phyloP scores from a whole-genome alignment of 2,113 vertebrate species.

The Chloebia gouldiae region DNA sequence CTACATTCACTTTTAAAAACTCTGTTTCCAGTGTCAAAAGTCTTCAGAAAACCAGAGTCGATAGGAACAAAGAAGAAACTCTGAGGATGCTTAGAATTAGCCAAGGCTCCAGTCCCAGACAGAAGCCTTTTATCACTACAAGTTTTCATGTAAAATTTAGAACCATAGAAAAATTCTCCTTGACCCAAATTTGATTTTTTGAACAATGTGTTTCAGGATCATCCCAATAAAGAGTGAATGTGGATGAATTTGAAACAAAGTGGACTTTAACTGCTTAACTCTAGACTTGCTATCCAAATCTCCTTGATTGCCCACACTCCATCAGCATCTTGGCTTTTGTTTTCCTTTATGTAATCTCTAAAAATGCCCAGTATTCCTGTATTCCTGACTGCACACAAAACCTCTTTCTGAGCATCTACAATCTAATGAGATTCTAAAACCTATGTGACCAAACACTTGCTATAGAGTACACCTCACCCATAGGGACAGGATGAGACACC shows the following conservation, averaged over 20 bases:
- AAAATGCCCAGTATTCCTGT: not conserved
- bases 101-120: not conserved
- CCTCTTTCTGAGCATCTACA: not conserved
- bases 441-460: not conserved
- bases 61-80: not conserved
- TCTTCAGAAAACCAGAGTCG: not conserved
- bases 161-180: not conserved
- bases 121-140: not conserved
- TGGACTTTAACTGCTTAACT: not conserved
- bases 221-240: not conserved
- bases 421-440: not conserved
- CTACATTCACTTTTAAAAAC: not conserved
- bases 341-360: not conserved
- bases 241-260: not conserved
- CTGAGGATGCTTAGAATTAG: not conserved
- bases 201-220: not conserved
- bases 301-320: not conserved
- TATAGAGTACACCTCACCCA: accelerated
- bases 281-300: not conserved
- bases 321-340: not conserved
- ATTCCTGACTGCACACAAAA: not conserved
- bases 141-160: not conserved
- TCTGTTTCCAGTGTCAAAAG: not conserved
- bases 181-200: not conserved
- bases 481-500: not conserved